Evolutionary conservation across 2,797 vertebrate genomes (phyloP).

Genomic region (Tragopan temminckii): DNA sequence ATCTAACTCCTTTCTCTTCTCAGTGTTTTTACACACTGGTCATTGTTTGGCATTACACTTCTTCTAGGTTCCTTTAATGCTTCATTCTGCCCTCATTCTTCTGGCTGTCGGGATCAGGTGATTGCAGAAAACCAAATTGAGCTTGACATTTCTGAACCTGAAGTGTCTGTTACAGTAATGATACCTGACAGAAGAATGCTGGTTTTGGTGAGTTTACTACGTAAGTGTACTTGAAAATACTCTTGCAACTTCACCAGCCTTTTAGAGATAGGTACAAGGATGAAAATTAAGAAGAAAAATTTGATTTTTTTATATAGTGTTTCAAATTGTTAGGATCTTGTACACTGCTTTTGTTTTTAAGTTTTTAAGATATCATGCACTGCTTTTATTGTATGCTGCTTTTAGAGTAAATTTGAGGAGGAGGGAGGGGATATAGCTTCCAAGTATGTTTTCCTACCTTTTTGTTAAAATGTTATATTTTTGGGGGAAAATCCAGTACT

Average conservation of each 20-base stretch:
- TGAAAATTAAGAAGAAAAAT: not conserved
- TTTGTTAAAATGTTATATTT: not conserved
- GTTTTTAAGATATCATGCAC: not conserved
- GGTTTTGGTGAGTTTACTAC: conserved; percentile 84
- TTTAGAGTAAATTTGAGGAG: not conserved
- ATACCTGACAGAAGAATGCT: conserved; percentile 87
- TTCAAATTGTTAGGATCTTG: not conserved
- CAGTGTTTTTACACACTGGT: not conserved
- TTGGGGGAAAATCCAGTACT: not conserved
- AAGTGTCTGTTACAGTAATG: conserved; percentile 83
- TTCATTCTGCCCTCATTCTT: conserved; percentile 90
- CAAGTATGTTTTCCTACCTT: not conserved
- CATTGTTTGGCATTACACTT: not conserved
- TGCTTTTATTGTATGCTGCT: not conserved
- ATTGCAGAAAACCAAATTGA: conserved; percentile 83
- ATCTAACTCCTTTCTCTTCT: not conserved
- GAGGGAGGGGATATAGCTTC: not conserved
- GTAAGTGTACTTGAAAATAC: not conserved
- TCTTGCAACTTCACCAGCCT: not conserved
- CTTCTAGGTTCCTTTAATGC: conserved; percentile 87
- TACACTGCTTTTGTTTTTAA: not conserved
- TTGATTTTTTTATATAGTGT: not conserved
- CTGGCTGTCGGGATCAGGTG: conserved; percentile 89
- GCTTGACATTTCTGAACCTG: conserved; percentile 82
- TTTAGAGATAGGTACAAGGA: not conserved